Evolutionary conservation across 2,888 invertebrate genomes (phyloP).

Genomic region (Allacma fusca): DNA sequence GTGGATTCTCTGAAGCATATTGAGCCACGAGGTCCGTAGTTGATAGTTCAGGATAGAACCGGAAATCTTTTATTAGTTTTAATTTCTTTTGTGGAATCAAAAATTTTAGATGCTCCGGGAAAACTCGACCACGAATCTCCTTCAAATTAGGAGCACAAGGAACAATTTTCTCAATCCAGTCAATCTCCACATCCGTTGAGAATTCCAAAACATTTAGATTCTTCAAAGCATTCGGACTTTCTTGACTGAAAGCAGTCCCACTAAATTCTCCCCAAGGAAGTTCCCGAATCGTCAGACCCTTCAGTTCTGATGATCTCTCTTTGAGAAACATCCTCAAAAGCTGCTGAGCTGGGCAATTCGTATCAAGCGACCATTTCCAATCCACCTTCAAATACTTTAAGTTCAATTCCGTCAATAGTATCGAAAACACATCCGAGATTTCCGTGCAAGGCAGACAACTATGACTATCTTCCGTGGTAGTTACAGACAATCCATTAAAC

Average conservation of each 20-base stretch:
- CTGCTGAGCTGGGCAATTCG: constrained; percentile 1
- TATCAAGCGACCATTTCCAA: constrained; percentile 12
- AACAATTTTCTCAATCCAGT: neutral
- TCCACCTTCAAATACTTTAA: constrained; percentile 12
- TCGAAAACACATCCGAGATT: neutral
- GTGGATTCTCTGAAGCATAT: neutral
- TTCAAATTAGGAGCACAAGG: neutral
- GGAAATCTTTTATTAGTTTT: neutral
- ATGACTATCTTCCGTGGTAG: constrained; percentile 6
- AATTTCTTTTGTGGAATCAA: constrained; percentile 2
- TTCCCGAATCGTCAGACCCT: neutral
- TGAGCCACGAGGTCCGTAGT: neutral
- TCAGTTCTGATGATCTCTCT: neutral
- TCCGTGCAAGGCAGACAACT: neutral
- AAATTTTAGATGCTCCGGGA: constrained; percentile 13
- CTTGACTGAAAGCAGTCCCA: neutral
- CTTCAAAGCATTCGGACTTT: neutral
- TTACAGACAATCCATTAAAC: constrained; percentile 1
- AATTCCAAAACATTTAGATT: constrained; percentile 11
- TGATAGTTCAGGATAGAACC: neutral
- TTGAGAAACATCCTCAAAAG: neutral
- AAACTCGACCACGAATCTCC: constrained; percentile 9
- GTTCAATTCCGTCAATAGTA: neutral
- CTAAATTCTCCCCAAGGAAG: constrained; percentile 22
- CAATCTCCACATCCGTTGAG: constrained; percentile 1